phyloP scores from a whole-genome alignment of 2,888 invertebrate genomes.

The Microctonus hyperodae region DNA sequence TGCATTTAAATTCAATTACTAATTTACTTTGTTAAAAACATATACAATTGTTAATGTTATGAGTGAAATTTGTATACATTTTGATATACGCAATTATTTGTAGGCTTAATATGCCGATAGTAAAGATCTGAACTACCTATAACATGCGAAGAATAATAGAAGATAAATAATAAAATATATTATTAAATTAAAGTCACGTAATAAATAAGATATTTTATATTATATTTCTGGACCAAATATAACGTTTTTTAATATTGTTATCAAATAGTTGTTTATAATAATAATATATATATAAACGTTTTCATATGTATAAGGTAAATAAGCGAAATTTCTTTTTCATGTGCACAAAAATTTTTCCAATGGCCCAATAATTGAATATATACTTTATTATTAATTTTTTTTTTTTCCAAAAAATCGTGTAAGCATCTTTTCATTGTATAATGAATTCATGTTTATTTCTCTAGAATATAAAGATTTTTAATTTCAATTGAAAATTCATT shows the following conservation, averaged over 20 bases:
- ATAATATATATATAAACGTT: background rate
- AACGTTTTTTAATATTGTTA: slow-evolving; percentile 19
- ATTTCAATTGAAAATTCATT: too few relatives aligned
- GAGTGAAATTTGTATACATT: background rate
- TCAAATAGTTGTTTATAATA: too few relatives aligned
- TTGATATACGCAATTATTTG: background rate
- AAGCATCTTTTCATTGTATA: too few relatives aligned
- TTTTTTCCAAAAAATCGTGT: too few relatives aligned
- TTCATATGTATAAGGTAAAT: background rate
- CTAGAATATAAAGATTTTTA: too few relatives aligned
- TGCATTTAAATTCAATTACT: too few relatives aligned
- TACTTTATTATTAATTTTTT: too few relatives aligned
- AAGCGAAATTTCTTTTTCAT: background rate
- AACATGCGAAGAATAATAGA: background rate
- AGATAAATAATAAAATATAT: background rate
- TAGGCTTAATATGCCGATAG: slow-evolving; percentile 11
- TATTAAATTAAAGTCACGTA: slow-evolving; percentile 20
- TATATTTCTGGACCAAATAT: slow-evolving; percentile 36
- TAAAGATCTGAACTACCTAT: background rate
- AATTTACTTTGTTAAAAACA: background rate
- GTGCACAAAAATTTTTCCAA: background rate
- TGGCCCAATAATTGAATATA: background rate
- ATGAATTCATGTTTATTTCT: too few relatives aligned
- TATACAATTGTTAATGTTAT: background rate
- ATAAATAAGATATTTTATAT: slow-evolving; percentile 26